Conservation (phyloP, 2,113 vertebrate species). For the Odontophorus gujanensis region DNA sequence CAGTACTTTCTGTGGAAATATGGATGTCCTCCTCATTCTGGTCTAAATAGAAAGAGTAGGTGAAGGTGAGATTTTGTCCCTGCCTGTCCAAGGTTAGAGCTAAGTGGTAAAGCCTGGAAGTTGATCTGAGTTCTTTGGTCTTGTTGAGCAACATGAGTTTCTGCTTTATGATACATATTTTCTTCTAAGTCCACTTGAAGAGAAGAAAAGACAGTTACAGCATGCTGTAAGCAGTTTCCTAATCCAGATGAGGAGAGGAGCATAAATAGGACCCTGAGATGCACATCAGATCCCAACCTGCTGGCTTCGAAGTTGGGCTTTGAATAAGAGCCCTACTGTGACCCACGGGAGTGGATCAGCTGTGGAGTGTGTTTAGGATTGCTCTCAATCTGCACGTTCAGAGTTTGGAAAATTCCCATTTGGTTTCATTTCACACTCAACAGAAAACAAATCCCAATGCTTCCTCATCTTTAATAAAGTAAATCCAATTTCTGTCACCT, state of each 20-base stretch:
- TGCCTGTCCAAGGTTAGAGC: background rate
- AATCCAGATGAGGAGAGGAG: background rate
- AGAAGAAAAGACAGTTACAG: background rate
- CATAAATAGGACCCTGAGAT: background rate
- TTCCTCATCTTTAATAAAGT: background rate
- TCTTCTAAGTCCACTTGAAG: background rate
- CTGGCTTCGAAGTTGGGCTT: accelerated
- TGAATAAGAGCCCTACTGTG: background rate
- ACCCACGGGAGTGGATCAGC: background rate
- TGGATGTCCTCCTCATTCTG: background rate
- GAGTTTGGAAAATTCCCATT: background rate
- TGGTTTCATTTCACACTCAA: background rate
- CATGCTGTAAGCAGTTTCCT: background rate
- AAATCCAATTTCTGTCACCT: background rate
- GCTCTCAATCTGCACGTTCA: background rate
- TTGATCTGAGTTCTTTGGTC: background rate
- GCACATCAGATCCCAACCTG: background rate
- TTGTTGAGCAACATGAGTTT: background rate
- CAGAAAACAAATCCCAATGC: background rate
- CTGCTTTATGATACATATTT: background rate
- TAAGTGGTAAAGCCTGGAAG: background rate
- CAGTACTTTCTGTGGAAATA: background rate
- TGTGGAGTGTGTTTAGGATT: background rate
- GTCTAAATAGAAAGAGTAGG: background rate
- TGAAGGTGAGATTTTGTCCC: background rate